Conservation (phyloP, 2,113 vertebrate genomes). For the Ageneiosus marmoratus region DNA sequence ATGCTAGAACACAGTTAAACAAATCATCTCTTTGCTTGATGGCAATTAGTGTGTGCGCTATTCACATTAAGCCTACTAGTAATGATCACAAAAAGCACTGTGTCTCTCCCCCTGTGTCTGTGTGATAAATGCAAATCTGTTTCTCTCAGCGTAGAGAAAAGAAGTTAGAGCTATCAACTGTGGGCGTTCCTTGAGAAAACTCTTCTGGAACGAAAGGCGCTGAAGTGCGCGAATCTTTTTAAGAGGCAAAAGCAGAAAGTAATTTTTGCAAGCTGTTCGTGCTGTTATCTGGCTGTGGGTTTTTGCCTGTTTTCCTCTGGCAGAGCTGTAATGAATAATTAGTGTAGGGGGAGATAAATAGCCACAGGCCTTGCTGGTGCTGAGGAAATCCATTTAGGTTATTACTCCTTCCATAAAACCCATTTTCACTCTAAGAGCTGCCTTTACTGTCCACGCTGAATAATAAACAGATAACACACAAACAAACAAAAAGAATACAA, state of each 20-base stretch:
- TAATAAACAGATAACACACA: slow-evolving; percentile 74
- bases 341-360: slow-evolving; percentile 70
- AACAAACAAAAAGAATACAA: slow-evolving; percentile 65
- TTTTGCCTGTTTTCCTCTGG: slow-evolving; percentile 62
- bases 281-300: slow-evolving; percentile 59
- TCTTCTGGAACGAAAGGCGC: slow-evolving; percentile 50
- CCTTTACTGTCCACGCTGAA: slow-evolving; percentile 68
- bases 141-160: slow-evolving; percentile 34
- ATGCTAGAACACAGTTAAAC: slow-evolving; percentile 23
- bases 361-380: slow-evolving; percentile 58
- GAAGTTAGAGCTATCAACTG: slow-evolving; percentile 47
- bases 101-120: neutral
- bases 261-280: slow-evolving; percentile 53
- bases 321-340: slow-evolving; percentile 77
- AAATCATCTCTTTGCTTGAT: slow-evolving; percentile 32
- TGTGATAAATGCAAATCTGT: slow-evolving; percentile 46
- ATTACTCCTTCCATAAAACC: slow-evolving; percentile 77
- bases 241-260: slow-evolving; percentile 54
- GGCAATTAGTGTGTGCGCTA: slow-evolving; percentile 19
- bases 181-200: slow-evolving; percentile 53
- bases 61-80: slow-evolving; percentile 35
- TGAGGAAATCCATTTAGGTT: slow-evolving; percentile 75
- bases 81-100: neutral
- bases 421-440: slow-evolving; percentile 72
- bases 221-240: slow-evolving; percentile 56